These are phyloP conservation scores for Python bivittatus DNA, from an alignment of 2,113 vertebrate species.

Conservation along the genomic window DNA sequence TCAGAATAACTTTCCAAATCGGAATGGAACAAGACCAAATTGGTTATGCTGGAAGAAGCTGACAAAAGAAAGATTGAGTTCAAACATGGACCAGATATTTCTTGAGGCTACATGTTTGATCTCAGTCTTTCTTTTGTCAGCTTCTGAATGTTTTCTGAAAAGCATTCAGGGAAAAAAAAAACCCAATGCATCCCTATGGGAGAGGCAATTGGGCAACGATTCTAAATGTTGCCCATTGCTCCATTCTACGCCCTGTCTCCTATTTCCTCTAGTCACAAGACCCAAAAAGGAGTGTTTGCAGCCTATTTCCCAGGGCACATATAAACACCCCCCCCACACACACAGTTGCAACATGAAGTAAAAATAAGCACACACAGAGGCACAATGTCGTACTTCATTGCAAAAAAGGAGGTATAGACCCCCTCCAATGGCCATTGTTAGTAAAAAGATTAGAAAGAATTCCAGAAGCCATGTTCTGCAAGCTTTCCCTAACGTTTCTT, in stretches of 20 bases:
- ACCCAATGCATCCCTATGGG: background rate
- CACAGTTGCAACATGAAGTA: background rate
- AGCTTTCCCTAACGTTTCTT: background rate
- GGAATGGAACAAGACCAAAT: background rate
- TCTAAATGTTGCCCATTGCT: background rate
- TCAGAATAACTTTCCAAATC: background rate
- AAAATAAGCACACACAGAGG: background rate
- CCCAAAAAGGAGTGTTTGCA: background rate
- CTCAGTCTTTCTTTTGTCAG: background rate
- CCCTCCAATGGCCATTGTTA: background rate
- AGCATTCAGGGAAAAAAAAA: background rate
- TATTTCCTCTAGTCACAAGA: background rate
- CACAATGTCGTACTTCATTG: background rate
- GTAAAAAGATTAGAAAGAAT: background rate
- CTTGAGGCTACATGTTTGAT: background rate
- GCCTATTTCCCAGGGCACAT: background rate
- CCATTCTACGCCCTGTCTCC: background rate
- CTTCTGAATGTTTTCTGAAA: background rate
- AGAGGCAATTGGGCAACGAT: background rate
- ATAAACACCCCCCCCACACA: background rate
- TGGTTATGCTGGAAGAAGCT: background rate
- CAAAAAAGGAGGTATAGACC: background rate
- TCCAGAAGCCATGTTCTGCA: background rate
- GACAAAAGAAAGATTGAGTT: background rate
- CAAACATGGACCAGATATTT: background rate